Base-by-base conservation (phyloP, 2,888 invertebrate genomes). In the Cheilosia urbana region DNA sequence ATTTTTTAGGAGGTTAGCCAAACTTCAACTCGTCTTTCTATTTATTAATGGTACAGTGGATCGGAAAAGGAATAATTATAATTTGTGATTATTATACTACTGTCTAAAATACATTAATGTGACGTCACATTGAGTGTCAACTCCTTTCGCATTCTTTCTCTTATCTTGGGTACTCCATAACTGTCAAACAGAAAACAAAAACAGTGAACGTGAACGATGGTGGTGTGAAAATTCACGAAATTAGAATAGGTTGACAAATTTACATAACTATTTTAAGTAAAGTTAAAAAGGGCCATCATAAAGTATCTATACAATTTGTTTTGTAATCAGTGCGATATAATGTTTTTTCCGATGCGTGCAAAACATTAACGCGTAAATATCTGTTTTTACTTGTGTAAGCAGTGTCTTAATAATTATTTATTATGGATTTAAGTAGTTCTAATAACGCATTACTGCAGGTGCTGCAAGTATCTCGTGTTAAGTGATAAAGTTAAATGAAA, bases 181-280 rank as follows among this genome's bases (percentile, higher is more conserved):
- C 76, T 85, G 81, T 85, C 85, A 85, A 81, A 72, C 57, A 72
- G 85, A 85, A 85, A 85, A 85, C 85, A 85, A 80, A 84, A 85
- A 85, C 85, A 85, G 81, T 72, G 51, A 62, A 85, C 80, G 81
- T 72, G 51, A 62, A 85, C 80, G 85, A 76, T 80, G 76, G 60
- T 76, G 80, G 72, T 80, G 45, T 47, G 76, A 85, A 80, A 84
- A 84, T 75, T 80, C 62, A 79, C 49, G 34, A 65, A 75, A 69
- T 82, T 75, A 24, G 68, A 71, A 79, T 69, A 75, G 75, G 73
- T 73, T 83, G 73, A 80, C 78, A 78, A 83, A 83, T 84, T 84
- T 84, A 84, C 84, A 84, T 84, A 84, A 84, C 84, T 84, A 66
- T 80, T 82, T 69, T 40, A 75, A 75, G 57, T 49, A 19, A 69